phyloP scores from a whole-genome alignment of 1,140 invertebrate genomes.

The Drosophila takahashii region DNA sequence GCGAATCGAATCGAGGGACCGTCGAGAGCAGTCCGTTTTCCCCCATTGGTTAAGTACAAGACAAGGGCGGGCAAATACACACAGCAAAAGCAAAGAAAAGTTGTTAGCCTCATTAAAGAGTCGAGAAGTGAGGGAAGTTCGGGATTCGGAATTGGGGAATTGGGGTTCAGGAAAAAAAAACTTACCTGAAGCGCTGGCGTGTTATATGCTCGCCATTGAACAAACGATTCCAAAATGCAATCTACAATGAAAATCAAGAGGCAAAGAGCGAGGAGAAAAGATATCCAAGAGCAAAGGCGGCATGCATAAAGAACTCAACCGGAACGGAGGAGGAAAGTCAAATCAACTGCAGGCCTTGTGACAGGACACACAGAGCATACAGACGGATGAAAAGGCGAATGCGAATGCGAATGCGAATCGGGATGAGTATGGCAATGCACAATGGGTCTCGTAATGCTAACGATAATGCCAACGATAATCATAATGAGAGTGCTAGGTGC shows the following conservation, averaged over 20 bases:
- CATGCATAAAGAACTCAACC: slow-evolving; percentile 53
- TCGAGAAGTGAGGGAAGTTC: slow-evolving; percentile 18
- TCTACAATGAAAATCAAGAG: slow-evolving; percentile 72
- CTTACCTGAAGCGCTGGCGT: slow-evolving; percentile 78
- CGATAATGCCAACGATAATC: slow-evolving; percentile 70
- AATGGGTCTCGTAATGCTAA: slow-evolving; percentile 31
- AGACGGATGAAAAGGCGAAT: slow-evolving; percentile 4
- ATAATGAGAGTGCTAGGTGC: slow-evolving; percentile 69
- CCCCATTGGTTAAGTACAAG: slow-evolving; percentile 70
- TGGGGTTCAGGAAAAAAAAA: slow-evolving; percentile 4
- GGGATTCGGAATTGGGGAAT: background rate
- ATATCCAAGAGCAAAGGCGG: slow-evolving; percentile 31
- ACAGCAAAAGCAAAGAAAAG: slow-evolving; percentile 46
- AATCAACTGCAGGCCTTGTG: slow-evolving; percentile 64
- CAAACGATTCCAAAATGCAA: slow-evolving; percentile 83
- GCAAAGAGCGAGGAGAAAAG: slow-evolving; percentile 29
- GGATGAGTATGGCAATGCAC: slow-evolving; percentile 27
- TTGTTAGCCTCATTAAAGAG: slow-evolving; percentile 69
- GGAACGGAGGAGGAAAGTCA: slow-evolving; percentile 51
- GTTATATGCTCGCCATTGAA: slow-evolving; percentile 81
- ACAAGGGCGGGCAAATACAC: slow-evolving; percentile 63
- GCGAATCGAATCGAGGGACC: slow-evolving; percentile 5
- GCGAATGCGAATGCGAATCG: slow-evolving; percentile 18
- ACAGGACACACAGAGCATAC: slow-evolving; percentile 17
- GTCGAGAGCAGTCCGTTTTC: slow-evolving; percentile 23